A percentile compares a stretch with the other conserved stretches of the same genome.
Evolutionary conservation across 2,113 vertebrate species (phyloP).

Genomic region (Nanorana parkeri): DNA sequence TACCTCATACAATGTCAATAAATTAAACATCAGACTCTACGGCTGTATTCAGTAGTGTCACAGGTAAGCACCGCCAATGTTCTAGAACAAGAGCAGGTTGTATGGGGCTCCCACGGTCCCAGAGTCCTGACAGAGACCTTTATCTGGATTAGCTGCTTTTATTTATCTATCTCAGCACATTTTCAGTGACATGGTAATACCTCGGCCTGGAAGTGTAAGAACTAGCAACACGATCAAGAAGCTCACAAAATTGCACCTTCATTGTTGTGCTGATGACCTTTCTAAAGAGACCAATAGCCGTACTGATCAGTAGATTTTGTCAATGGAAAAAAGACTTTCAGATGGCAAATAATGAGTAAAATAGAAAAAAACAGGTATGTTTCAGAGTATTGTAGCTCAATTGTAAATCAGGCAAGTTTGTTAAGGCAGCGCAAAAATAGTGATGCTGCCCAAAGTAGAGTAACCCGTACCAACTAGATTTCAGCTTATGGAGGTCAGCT

Average conservation of each 20-base stretch:
- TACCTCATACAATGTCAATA: constrained; percentile 35
- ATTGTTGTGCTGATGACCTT: background rate
- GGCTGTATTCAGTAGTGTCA: constrained; percentile 32
- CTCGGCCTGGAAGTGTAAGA: no score
- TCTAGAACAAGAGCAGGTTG: background rate
- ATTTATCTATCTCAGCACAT: background rate
- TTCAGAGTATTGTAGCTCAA: background rate
- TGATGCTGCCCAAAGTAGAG: no score
- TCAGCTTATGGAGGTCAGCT: no score
- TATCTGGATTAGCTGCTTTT: background rate
- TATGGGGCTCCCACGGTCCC: background rate
- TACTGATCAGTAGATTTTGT: background rate
- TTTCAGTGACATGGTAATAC: no score
- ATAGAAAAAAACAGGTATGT: background rate
- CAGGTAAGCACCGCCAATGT: background rate
- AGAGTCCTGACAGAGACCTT: background rate
- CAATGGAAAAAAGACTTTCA: background rate
- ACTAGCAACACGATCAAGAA: no score
- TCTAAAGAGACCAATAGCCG: background rate
- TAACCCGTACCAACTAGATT: no score
- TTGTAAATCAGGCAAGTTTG: no score
- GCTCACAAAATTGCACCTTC: background rate
- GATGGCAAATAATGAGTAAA: background rate
- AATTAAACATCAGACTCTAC: constrained; percentile 24
- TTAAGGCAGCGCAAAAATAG: no score